Evolutionary conservation across 2,797 vertebrate genomes (phyloP), one percentile per base, ranked within the genome.

Genomic region (Lithobates pipiens): DNA sequence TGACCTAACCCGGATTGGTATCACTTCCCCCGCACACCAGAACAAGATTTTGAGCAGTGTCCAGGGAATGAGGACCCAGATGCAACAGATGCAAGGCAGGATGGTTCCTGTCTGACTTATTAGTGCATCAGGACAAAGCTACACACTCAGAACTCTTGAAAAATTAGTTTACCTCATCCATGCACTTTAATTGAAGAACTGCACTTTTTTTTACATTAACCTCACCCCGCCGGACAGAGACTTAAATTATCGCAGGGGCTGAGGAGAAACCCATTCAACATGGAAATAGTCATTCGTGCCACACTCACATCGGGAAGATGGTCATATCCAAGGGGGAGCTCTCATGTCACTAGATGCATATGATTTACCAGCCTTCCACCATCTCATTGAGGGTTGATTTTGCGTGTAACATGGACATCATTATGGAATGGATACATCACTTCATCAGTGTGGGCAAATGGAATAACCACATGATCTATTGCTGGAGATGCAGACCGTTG

Each of bases 101-200:
- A 99, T 98, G 97, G 96, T 99, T 94, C 97, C 98, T 11, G 98
- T 99, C 94, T 99, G 96, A 99, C 90, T 90, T 88, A 90, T 90
- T 88, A 90, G 92, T 90, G 89, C 90, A 92, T 82, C 86, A 63
- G 76, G 71, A 57, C 72, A 57, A 77, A 76, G 32, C 42, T 34
- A 70, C 72, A 75, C 75, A 72, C 80, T 73, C 81, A n/a, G 81
- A 87, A 93, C 91, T 96, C 93, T 94, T 92, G 94, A 96, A 94
- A 86, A 95, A 87, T 96, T 98, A 97, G 96, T 98, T 99, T 97
- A 99, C 97, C 97, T 98, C 97, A 97, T 98, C 95, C 96, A 96
- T 96, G 98, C 98, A 99, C 98, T 99, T 99, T 99, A 99, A 97
- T 94, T 97, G 95, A 95, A 95, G 95, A 96, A 95, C 92, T 95